Conservation (phyloP, 1,140 invertebrate species). For the Physella acuta region DNA sequence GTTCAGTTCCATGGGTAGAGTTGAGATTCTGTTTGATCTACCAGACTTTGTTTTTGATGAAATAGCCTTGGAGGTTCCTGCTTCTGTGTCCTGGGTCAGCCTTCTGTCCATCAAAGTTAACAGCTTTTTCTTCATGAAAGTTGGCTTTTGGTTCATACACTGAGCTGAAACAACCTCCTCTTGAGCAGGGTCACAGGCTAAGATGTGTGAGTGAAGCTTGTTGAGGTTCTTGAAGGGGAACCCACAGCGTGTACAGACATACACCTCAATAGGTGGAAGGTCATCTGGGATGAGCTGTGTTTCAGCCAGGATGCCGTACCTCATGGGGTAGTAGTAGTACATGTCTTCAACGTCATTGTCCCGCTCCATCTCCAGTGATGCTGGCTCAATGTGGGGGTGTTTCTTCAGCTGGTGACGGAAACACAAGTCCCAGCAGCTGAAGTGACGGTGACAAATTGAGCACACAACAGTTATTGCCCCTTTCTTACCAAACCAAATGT, state of each 20-base stretch:
- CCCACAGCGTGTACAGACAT: constrained; percentile 40
- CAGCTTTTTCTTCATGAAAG: constrained; percentile 11
- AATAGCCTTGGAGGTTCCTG: neutral
- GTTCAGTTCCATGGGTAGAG: no score
- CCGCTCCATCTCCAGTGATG: constrained; percentile 39
- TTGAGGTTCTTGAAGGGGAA: constrained; percentile 39
- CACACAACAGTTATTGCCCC: constrained; percentile 37
- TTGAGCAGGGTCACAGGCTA: constrained; percentile 41
- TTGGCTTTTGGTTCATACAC: no score
- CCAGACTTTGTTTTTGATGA: neutral
- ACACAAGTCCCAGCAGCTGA: constrained; percentile 31
- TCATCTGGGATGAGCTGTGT: constrained; percentile 33
- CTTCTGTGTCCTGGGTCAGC: neutral
- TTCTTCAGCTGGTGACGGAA: constrained; percentile 44
- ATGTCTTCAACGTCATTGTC: constrained; percentile 26
- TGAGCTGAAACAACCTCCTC: neutral
- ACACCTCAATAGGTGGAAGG: constrained; percentile 25
- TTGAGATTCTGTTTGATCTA: neutral
- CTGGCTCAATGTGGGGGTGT: constrained; percentile 42
- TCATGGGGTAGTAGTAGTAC: constrained; percentile 25
- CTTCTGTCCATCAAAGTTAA: constrained; percentile 16
- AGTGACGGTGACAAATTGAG: constrained; percentile 44
- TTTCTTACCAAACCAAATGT: constrained; percentile 41
- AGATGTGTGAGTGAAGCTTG: constrained; percentile 42
- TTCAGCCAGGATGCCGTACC: constrained; percentile 35